Conservation (phyloP, 2,888 invertebrate species). For the Dolomedes plantarius region DNA sequence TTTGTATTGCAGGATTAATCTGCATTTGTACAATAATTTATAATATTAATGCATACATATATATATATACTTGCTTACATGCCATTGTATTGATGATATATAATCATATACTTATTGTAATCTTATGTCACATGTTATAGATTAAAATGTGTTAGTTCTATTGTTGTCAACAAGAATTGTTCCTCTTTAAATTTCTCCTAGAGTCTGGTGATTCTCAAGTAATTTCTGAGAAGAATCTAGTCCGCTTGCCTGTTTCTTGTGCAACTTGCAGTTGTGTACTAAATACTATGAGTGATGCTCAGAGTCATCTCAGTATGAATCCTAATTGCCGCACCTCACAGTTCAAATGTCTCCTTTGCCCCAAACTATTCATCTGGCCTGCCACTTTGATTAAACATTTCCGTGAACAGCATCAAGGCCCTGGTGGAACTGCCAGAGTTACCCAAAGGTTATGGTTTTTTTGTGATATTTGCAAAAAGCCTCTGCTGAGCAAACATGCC, state of each 20-base stretch:
- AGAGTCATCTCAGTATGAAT: conserved; percentile 57
- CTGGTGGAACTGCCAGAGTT: conserved; percentile 46
- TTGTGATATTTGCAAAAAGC: conserved; percentile 69
- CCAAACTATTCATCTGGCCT: conserved; percentile 70
- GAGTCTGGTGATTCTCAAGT: conserved; percentile 21
- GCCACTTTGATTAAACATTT: conserved; percentile 65
- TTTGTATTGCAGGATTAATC: too few species aligned
- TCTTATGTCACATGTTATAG: too few species aligned
- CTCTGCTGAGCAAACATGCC: conserved; percentile 61
- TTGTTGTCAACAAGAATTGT: too few species aligned
- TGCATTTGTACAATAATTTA: too few species aligned
- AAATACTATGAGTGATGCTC: conserved; percentile 59
- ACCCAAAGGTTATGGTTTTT: conserved; percentile 60
- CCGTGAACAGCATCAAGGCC: conserved; percentile 59
- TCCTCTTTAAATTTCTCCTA: too few species aligned
- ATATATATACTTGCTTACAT: too few species aligned
- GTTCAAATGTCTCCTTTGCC: conserved; percentile 63
- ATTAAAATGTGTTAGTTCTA: too few species aligned
- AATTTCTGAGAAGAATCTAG: conserved; percentile 34
- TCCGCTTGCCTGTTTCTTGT: conserved; percentile 49
- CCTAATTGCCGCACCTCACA: conserved; percentile 59
- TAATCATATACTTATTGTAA: too few species aligned
- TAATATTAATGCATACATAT: too few species aligned
- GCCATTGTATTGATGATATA: too few species aligned
- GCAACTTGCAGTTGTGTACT: conserved; percentile 44